phyloP scores from a whole-genome alignment of 2,797 vertebrate genomes.

The Microctenopoma lineatum region DNA sequence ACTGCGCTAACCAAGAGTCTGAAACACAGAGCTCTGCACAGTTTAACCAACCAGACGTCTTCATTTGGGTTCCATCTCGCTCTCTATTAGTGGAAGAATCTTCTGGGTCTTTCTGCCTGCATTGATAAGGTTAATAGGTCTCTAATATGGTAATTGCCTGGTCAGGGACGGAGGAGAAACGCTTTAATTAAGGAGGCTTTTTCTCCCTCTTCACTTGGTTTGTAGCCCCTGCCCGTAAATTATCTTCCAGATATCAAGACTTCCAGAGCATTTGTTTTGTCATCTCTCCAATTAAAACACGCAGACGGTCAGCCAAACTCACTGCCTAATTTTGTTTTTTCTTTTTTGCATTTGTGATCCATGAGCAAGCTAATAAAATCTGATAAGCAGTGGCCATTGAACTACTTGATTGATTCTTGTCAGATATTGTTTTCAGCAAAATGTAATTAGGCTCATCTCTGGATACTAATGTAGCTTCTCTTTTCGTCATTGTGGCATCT shows the following conservation, averaged over 20 bases:
- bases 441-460: constrained; percentile 61
- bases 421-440: constrained; percentile 55
- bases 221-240: constrained; percentile 63
- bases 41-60: constrained; percentile 67
- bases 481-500: constrained; percentile 34
- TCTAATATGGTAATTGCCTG: constrained; percentile 61
- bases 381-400: constrained; percentile 56
- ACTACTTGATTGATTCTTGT: constrained; percentile 73
- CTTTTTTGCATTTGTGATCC: constrained; percentile 64
- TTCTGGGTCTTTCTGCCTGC: constrained; percentile 67
- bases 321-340: constrained; percentile 58
- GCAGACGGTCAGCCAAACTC: constrained; percentile 46
- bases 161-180: constrained; percentile 66
- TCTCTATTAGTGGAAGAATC: constrained; percentile 63
- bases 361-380: constrained; percentile 70
- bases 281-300: constrained; percentile 75
- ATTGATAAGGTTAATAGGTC: constrained; percentile 72
- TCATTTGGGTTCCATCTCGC: constrained; percentile 35
- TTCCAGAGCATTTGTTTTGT: constrained; percentile 64
- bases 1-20: constrained; percentile 44
- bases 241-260: constrained; percentile 71
- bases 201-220: constrained; percentile 38
- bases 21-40: constrained; percentile 25
- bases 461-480: constrained; percentile 40
- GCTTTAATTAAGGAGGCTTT: constrained; percentile 75